phyloP scores from a whole-genome alignment of 2,113 vertebrate genomes.

The Serinus canaria region DNA sequence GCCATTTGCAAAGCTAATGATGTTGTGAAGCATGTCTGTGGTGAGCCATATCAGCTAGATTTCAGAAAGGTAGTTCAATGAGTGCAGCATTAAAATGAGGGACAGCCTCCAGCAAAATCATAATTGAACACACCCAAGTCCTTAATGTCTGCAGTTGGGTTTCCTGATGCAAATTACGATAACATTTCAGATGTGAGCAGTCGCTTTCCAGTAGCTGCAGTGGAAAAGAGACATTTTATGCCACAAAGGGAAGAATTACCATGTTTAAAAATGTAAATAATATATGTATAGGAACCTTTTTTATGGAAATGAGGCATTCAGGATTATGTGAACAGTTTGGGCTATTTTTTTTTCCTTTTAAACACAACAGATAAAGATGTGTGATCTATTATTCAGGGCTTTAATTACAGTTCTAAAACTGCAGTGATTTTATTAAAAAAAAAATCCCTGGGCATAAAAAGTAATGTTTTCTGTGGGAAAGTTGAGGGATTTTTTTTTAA shows the following conservation, averaged over 20 bases:
- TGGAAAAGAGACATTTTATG: constrained; percentile 59
- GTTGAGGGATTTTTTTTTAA: constrained; percentile 47
- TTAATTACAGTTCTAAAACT: constrained; percentile 74
- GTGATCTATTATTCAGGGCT: constrained; percentile 65
- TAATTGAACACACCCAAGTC: constrained; percentile 73
- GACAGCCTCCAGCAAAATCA: constrained; percentile 72
- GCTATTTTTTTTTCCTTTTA: constrained; percentile 50
- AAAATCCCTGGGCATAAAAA: constrained; percentile 61
- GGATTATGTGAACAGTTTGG: constrained; percentile 58
- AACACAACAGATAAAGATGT: constrained; percentile 61
- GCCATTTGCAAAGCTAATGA: constrained; percentile 74
- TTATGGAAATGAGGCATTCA: constrained; percentile 73
- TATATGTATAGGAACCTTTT: constrained; percentile 72
- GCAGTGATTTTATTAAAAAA: constrained; percentile 51
- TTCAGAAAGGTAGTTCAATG: constrained; percentile 69
- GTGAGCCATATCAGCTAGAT: constrained; percentile 41
- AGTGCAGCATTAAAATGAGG: constrained; percentile 70
- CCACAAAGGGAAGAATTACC: constrained; percentile 70
- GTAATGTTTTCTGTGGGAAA: constrained; percentile 50
- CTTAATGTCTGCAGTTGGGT: constrained; percentile 60
- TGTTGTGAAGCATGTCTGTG: constrained; percentile 62
- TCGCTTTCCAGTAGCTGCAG: constrained; percentile 68
- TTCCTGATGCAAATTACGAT: constrained; percentile 71
- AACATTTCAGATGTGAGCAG: constrained; percentile 68
- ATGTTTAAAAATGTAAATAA: constrained; percentile 76